Percentiles rank a stretch among this genome's conserved stretches.
Conservation (phyloP, 2,797 vertebrate species). For the Myripristis jacobus region DNA sequence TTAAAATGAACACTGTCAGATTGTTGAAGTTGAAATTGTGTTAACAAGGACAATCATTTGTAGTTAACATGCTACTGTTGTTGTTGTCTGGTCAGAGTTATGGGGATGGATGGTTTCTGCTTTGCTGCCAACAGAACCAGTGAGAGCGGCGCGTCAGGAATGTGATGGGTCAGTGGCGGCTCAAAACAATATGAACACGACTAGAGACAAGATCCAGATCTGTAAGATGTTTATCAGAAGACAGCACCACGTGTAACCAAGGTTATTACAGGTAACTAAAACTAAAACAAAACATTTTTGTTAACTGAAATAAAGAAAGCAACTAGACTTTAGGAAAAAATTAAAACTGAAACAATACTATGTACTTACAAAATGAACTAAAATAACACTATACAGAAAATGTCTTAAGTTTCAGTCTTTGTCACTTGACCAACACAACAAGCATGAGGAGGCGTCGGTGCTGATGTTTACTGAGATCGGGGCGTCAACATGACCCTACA, state of each 20-base stretch:
- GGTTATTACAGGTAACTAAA: too few relatives aligned
- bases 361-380: too few relatives aligned
- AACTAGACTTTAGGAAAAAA: too few relatives aligned
- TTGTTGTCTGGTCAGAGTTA: background rate
- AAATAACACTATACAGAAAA: too few relatives aligned
- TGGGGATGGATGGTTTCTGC: constrained; percentile 36
- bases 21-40: constrained; percentile 1
- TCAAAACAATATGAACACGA: constrained; percentile 13
- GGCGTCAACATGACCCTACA: too few relatives aligned
- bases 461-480: too few relatives aligned
- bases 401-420: too few relatives aligned
- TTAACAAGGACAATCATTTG: background rate
- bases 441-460: too few relatives aligned
- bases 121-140: constrained; percentile 24
- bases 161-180: constrained; percentile 14
- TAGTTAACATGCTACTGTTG: background rate
- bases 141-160: constrained; percentile 45
- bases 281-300: too few relatives aligned
- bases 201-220: constrained; percentile 1
- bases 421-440: too few relatives aligned
- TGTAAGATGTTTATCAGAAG: background rate
- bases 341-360: too few relatives aligned
- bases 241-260: background rate
- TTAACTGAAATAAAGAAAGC: too few relatives aligned
- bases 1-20: background rate